Conservation (phyloP, 2,113 vertebrate species). For the Coturnix japonica region DNA sequence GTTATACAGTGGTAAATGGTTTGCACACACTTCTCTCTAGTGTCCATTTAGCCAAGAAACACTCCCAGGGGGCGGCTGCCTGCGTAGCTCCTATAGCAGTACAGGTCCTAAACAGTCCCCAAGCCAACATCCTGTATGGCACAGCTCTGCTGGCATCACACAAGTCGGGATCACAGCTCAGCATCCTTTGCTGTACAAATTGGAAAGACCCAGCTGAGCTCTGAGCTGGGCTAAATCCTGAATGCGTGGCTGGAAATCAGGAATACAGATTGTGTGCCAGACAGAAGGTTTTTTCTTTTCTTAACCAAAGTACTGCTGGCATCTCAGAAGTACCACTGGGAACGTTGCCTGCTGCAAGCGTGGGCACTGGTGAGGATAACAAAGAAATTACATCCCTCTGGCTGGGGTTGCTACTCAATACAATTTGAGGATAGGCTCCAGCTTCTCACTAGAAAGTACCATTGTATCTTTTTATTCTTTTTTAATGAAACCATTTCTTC, state of each 20-base stretch:
- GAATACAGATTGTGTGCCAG: background rate
- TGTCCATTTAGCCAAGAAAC: background rate
- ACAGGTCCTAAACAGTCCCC: background rate
- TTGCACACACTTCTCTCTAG: background rate
- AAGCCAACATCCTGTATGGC: background rate
- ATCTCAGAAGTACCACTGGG: background rate
- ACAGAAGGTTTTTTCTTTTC: background rate
- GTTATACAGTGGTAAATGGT: background rate
- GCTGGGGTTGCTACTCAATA: background rate
- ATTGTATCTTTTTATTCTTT: background rate
- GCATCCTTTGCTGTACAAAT: background rate
- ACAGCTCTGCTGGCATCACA: background rate
- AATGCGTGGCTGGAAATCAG: background rate
- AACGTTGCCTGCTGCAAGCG: background rate
- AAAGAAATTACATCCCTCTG: background rate
- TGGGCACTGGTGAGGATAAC: background rate
- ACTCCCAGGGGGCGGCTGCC: background rate
- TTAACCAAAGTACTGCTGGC: background rate
- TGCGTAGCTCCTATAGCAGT: background rate
- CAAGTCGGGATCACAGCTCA: background rate
- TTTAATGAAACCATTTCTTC: conserved; percentile 27
- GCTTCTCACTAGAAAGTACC: background rate
- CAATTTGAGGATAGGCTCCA: background rate
- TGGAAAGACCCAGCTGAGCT: background rate
- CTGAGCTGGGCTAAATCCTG: background rate